These are phyloP conservation scores for Sarcophaga subvicina DNA, from an alignment of 2,888 invertebrate species.

Conservation along the genomic window DNA sequence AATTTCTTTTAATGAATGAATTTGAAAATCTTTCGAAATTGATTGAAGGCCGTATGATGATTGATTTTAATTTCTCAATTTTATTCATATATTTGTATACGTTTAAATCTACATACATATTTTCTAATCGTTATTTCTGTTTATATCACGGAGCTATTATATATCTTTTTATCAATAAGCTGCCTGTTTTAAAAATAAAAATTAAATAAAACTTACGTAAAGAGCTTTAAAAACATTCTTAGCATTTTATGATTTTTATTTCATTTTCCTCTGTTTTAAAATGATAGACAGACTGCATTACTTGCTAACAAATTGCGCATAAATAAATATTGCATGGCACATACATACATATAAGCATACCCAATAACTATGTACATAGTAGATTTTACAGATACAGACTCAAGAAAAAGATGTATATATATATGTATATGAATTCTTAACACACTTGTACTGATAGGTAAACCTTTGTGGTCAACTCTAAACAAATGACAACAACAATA, in stretches of 20 bases:
- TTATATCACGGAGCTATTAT: not conserved
- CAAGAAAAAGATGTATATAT: not conserved
- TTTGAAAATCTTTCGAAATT: not conserved
- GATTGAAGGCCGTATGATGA: not conserved
- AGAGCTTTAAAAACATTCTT: slow-evolving; percentile 11
- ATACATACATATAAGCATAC: not conserved
- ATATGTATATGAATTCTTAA: slow-evolving; percentile 11
- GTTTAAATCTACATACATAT: not conserved
- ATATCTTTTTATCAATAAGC: not conserved
- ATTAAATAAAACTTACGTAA: not conserved
- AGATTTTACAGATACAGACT: slow-evolving; percentile 11
- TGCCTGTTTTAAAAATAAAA: not conserved
- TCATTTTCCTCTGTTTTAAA: slow-evolving; percentile 24
- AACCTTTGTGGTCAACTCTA: slow-evolving; percentile 58
- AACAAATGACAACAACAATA: slow-evolving; percentile 41
- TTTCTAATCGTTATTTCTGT: not conserved
- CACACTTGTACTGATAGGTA: slow-evolving; percentile 12
- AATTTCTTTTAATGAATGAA: not conserved
- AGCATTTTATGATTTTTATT: slow-evolving; percentile 19
- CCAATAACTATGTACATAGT: not conserved
- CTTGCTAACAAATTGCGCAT: slow-evolving; percentile 55
- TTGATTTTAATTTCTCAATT: slow-evolving; percentile 9
- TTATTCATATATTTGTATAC: not conserved
- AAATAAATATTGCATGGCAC: slow-evolving; percentile 61
- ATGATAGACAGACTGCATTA: slow-evolving; percentile 7